These are phyloP conservation scores for Tetramorium parvispinum DNA, from an alignment of 1,140 invertebrate genomes.

Conservation along the genomic window DNA sequence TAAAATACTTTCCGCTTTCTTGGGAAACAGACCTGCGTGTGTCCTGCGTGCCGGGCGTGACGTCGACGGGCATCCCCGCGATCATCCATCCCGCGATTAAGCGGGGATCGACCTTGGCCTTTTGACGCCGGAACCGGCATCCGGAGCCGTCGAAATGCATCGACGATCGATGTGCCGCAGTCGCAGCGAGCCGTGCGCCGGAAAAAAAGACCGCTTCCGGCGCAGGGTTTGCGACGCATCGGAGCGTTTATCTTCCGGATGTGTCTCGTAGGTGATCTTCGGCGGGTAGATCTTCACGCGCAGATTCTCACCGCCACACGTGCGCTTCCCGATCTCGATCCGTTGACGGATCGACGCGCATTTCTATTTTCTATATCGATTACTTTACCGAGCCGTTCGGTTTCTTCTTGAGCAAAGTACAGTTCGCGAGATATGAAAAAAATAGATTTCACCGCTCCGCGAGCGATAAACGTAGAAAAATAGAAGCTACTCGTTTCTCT, in stretches of 20 bases:
- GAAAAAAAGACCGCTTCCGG: slow-evolving; percentile 12
- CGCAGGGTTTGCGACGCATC: slow-evolving; percentile 13
- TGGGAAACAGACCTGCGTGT: slow-evolving; percentile 68
- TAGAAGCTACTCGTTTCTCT: slow-evolving; percentile 19
- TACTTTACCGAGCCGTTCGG: neutral
- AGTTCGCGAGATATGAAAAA: slow-evolving; percentile 34
- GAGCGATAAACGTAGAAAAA: slow-evolving; percentile 18
- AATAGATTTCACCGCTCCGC: slow-evolving; percentile 26
- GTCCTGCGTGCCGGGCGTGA: slow-evolving; percentile 56
- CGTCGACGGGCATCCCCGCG: slow-evolving; percentile 56
- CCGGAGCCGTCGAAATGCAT: slow-evolving; percentile 53
- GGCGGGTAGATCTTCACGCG: slow-evolving; percentile 68
- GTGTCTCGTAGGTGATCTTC: slow-evolving; percentile 30
- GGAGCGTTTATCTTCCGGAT: slow-evolving; percentile 61
- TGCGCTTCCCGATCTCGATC: slow-evolving; percentile 17
- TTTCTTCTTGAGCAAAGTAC: slow-evolving; percentile 51
- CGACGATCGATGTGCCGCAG: slow-evolving; percentile 66
- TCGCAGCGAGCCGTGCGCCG: slow-evolving; percentile 13
- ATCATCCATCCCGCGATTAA: slow-evolving; percentile 65
- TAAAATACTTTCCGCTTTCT: slow-evolving; percentile 20
- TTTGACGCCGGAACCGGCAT: slow-evolving; percentile 63
- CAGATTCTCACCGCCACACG: slow-evolving; percentile 61
- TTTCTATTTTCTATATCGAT: neutral
- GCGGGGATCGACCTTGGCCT: slow-evolving; percentile 66
- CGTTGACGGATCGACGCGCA: neutral